These are phyloP conservation scores for Cassiopea xamachana DNA, from an alignment of 30 jellyfish, hydroid and myxozoan species.

Conservation along the genomic window DNA sequence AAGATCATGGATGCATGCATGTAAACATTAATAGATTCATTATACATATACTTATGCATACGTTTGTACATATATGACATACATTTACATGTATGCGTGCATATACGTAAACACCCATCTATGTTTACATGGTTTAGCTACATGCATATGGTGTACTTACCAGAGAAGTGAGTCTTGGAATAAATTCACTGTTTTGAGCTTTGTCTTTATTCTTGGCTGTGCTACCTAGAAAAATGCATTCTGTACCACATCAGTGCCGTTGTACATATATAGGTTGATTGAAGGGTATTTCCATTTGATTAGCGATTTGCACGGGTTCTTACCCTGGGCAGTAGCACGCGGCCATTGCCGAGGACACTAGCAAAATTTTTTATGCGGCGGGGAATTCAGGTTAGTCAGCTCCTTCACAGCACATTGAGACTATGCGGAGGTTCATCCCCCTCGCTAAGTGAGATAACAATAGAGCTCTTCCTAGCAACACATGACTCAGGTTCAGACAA, in stretches of 20 bases:
- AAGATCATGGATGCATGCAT: too few relatives aligned
- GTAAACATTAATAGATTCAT: too few relatives aligned
- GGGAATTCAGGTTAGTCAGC: too few relatives aligned
- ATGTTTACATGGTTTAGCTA: background rate
- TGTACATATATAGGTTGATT: background rate
- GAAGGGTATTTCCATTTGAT: background rate
- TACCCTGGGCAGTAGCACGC: background rate
- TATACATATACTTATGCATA: too few relatives aligned
- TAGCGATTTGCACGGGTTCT: background rate
- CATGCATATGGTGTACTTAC: background rate
- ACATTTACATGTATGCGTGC: background rate
- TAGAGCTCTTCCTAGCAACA: too few relatives aligned
- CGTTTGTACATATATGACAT: background rate
- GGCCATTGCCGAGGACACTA: background rate
- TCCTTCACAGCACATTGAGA: too few relatives aligned
- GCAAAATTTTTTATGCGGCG: too few relatives aligned
- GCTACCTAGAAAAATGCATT: background rate
- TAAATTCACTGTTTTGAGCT: background rate
- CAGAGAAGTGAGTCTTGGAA: too few relatives aligned
- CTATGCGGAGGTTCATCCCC: too few relatives aligned
- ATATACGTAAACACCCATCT: background rate
- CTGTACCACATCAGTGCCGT: background rate
- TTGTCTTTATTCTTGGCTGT: background rate
- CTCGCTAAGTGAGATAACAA: too few relatives aligned
- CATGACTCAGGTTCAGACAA: too few relatives aligned